Percentiles rank a stretch among this genome's conserved stretches.
Evolutionary conservation across 2,888 invertebrate species (phyloP).

Genomic region (Microplitis deprimator): DNA sequence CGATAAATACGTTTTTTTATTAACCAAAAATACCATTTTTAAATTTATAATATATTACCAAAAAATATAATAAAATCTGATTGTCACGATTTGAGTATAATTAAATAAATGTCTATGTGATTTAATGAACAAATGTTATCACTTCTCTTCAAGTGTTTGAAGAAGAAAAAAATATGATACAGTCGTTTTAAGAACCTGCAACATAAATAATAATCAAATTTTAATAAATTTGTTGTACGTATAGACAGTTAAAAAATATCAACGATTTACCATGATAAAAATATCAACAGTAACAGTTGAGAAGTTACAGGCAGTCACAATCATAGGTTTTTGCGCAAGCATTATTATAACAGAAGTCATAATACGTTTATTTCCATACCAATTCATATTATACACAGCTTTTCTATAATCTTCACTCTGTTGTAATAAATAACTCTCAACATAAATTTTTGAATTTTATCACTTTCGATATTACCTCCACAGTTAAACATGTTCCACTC

Average conservation of each 20-base stretch:
- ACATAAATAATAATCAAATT: not conserved
- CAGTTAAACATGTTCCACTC: slow-evolving; percentile 34
- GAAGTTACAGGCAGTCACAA: slow-evolving; percentile 38
- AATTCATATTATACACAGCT: slow-evolving; percentile 32
- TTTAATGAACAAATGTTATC: not conserved
- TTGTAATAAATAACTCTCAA: not conserved
- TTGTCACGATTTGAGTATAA: not conserved
- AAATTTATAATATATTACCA: not conserved
- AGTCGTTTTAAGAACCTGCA: slow-evolving; percentile 45
- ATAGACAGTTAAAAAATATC: not conserved
- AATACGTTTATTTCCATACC: slow-evolving; percentile 38
- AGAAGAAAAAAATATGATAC: slow-evolving; percentile 44
- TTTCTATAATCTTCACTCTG: slow-evolving; percentile 28
- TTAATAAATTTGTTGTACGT: not conserved
- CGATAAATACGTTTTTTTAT: not conserved
- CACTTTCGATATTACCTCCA: slow-evolving; percentile 31
- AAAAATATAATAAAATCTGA: not conserved
- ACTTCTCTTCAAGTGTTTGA: not conserved
- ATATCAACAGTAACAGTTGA: slow-evolving; percentile 37
- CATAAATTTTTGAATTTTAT: not conserved
- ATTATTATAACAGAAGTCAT: slow-evolving; percentile 34
- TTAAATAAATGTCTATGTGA: not conserved
- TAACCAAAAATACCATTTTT: not conserved
- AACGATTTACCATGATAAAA: slow-evolving; percentile 49
- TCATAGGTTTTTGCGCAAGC: slow-evolving; percentile 33